A percentile compares a stretch with the other conserved stretches of the same genome.
Conservation (phyloP, 2,113 vertebrate species). For the Sarotherodon lohbergeri region DNA sequence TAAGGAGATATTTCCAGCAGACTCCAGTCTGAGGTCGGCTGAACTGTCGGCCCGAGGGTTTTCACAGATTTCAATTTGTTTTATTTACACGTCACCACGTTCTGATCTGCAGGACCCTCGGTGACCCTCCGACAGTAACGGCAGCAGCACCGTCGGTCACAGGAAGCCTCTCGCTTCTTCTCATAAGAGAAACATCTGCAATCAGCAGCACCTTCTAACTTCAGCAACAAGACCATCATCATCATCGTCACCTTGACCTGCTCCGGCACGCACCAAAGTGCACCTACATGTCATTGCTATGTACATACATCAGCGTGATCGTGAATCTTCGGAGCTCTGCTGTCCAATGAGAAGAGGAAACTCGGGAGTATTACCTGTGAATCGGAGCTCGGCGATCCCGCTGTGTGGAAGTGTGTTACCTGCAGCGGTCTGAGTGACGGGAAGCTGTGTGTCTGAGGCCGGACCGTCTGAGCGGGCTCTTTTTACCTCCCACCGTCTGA, state of each 20-base stretch:
- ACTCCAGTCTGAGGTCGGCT: not conserved
- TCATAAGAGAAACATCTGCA: not conserved
- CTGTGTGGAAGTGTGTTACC: rapidly evolving
- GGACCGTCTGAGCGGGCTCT: not conserved
- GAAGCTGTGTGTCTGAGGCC: not conserved
- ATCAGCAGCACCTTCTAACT: not conserved
- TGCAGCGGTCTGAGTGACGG: not conserved
- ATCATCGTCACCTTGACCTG: not conserved
- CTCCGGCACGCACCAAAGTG: rapidly evolving
- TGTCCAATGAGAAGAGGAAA: not conserved
- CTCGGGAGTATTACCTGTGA: not conserved
- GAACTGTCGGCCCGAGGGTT: rapidly evolving
- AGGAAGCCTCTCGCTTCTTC: not conserved
- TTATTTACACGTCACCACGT: not conserved
- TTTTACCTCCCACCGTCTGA: not conserved
- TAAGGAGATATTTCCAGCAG: not conserved
- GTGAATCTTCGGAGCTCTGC: not conserved
- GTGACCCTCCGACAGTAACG: not conserved
- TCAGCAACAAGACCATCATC: not conserved
- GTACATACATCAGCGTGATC: not conserved
- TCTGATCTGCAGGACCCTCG: not conserved
- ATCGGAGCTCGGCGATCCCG: not conserved
- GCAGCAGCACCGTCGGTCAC: not conserved
- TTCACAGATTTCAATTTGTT: not conserved
- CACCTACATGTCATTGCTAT: not conserved